Conservation (phyloP, 2,888 invertebrate species). For the Noctua pronuba region DNA sequence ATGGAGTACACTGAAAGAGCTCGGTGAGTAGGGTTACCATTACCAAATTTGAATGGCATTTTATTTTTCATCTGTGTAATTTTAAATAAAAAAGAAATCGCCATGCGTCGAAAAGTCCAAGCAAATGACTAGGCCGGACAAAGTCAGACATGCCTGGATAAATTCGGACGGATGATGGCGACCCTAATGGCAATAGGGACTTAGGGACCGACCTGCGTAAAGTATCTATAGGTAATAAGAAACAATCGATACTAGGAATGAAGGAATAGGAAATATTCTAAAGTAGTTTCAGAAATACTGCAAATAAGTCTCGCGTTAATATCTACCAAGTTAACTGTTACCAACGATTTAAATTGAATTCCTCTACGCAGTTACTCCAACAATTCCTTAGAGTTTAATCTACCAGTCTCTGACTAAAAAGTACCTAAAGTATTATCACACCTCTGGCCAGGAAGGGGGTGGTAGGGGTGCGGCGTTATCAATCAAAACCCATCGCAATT, state of each 20-base stretch:
- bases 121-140: neutral
- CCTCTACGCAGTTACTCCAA: constrained; percentile 28
- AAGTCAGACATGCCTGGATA: neutral
- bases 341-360: constrained; percentile 39
- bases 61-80: too few relatives aligned
- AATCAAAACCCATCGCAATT: constrained; percentile 72
- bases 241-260: neutral
- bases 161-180: neutral
- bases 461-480: constrained; percentile 66
- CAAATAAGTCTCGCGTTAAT: constrained; percentile 5
- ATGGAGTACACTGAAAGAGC: neutral
- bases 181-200: neutral
- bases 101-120: too few relatives aligned
- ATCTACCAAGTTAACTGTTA: constrained; percentile 17
- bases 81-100: too few relatives aligned
- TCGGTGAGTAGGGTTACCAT: neutral
- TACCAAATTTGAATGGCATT: neutral
- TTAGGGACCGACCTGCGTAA: neutral
- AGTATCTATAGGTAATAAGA: neutral
- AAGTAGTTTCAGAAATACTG: neutral
- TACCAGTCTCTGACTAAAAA: constrained; percentile 24
- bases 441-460: neutral
- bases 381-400: constrained; percentile 30
- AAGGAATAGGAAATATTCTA: neutral
- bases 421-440: constrained; percentile 18